Evolutionary conservation across 2,113 vertebrate genomes (phyloP).

Genomic region (Phyllopteryx taeniolatus): DNA sequence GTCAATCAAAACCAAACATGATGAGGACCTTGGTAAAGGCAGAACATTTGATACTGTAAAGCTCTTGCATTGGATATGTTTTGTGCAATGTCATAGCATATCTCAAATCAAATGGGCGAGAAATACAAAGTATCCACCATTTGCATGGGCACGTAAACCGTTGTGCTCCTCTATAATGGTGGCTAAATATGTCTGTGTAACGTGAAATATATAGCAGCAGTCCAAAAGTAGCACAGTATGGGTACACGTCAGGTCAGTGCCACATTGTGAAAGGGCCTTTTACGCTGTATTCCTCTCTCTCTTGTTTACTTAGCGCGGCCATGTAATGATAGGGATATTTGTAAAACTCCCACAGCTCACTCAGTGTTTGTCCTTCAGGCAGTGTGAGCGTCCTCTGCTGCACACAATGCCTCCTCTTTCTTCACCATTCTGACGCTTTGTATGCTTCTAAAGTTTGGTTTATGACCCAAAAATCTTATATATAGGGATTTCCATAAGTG

Average conservation of each 20-base stretch:
- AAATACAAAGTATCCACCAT: background rate
- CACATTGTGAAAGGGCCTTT: slow-evolving; percentile 31
- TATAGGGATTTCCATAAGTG: slow-evolving; percentile 3
- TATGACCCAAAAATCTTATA: background rate
- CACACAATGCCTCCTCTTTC: slow-evolving; percentile 23
- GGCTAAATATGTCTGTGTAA: slow-evolving; percentile 22
- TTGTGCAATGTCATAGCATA: background rate
- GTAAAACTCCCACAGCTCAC: slow-evolving; percentile 32
- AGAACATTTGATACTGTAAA: too few species aligned
- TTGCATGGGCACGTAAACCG: slow-evolving; percentile 5
- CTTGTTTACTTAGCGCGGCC: slow-evolving; percentile 43
- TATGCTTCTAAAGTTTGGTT: slow-evolving; percentile 3
- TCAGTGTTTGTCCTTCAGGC: slow-evolving; percentile 25
- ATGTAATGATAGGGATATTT: slow-evolving; percentile 58
- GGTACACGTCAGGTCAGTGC: slow-evolving; percentile 22
- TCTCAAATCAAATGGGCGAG: too few species aligned
- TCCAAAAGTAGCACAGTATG: slow-evolving; percentile 45
- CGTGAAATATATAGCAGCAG: slow-evolving; percentile 16
- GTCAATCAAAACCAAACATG: too few species aligned
- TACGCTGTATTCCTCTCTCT: slow-evolving; percentile 29
- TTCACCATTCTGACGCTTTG: background rate
- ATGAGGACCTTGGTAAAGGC: too few species aligned
- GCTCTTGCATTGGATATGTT: background rate
- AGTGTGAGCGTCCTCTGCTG: slow-evolving; percentile 14
- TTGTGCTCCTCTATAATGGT: slow-evolving; percentile 20